These are phyloP conservation scores for Polydesmus complanatus DNA, from an alignment of 2,888 invertebrate species.

Conservation along the genomic window DNA sequence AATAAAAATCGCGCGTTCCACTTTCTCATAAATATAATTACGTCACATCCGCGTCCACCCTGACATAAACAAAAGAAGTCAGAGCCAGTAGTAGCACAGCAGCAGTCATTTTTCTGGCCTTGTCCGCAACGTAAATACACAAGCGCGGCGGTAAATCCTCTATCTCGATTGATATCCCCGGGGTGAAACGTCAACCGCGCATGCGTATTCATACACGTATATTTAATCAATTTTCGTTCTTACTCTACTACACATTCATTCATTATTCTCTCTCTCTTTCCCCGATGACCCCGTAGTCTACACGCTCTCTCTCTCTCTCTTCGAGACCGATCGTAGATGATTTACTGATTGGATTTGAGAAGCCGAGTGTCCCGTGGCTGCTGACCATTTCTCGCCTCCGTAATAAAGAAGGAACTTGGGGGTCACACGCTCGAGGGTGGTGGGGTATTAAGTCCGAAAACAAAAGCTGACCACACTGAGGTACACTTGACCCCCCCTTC, in stretches of 20 bases:
- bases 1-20: background rate
- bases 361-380: background rate
- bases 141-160: too few species aligned
- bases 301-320: too few species aligned
- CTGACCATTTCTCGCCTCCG: background rate
- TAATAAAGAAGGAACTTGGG: background rate
- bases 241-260: background rate
- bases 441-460: background rate
- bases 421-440: background rate
- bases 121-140: too few species aligned
- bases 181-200: too few species aligned
- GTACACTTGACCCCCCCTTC: background rate
- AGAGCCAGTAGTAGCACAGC: too few species aligned
- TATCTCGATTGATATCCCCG: too few species aligned
- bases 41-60: background rate
- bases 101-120: too few species aligned
- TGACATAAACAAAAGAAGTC: too few species aligned
- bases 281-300: background rate
- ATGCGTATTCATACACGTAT: too few species aligned
- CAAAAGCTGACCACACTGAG: background rate
- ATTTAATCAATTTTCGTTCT: background rate
- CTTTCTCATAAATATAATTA: background rate
- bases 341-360: background rate
- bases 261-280: background rate
- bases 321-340: background rate